Evolutionary conservation across 2,797 vertebrate genomes (phyloP).

Genomic region (Danio kyathit): DNA sequence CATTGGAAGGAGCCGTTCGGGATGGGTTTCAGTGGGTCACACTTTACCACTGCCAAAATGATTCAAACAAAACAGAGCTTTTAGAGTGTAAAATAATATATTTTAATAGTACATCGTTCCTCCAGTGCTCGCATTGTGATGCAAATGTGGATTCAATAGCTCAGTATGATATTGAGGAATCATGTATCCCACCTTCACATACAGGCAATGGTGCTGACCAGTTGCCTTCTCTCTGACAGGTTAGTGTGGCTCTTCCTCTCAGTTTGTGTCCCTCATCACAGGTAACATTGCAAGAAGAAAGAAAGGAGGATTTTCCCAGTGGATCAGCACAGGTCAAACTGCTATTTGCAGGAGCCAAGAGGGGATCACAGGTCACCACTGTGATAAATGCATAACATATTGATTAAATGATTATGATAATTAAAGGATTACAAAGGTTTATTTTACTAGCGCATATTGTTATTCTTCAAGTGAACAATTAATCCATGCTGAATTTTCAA

Average conservation of each 20-base stretch:
- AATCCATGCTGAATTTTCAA: no score
- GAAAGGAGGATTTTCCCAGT: conserved; percentile 54
- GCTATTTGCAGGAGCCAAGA: conserved; percentile 56
- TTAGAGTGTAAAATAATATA: background rate
- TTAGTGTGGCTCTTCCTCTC: conserved; percentile 58
- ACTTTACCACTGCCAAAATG: conserved; percentile 29
- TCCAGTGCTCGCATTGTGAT: background rate
- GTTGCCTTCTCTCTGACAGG: conserved; percentile 63
- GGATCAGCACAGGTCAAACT: conserved; percentile 64
- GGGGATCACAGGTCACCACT: conserved; percentile 65
- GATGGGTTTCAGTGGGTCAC: background rate
- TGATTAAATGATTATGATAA: background rate
- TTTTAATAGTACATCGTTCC: background rate
- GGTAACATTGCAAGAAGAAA: conserved; percentile 64
- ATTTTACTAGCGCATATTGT: no score
- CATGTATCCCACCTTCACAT: conserved; percentile 65
- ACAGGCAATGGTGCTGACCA: conserved; percentile 68
- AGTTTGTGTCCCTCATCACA: conserved; percentile 70
- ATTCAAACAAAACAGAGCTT: conserved; percentile 3
- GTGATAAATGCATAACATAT: background rate
- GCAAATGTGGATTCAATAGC: background rate
- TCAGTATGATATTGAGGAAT: background rate
- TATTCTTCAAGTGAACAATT: no score
- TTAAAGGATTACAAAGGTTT: no score
- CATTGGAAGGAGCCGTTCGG: conserved; percentile 62